Base-by-base conservation (phyloP, 2,113 vertebrate genomes). In the Crocuta crocuta region DNA sequence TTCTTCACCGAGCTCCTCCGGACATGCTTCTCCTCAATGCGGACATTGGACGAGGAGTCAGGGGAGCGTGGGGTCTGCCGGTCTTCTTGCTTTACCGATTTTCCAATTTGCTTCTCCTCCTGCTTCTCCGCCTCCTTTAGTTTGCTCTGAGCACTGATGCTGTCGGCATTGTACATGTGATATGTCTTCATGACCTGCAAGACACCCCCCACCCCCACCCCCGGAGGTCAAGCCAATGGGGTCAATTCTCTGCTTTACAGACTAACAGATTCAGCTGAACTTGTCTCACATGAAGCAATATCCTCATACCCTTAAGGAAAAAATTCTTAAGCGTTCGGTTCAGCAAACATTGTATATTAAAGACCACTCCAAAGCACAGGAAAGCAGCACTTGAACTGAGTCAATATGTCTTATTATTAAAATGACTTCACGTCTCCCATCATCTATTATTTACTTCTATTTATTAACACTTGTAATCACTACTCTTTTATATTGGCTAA, bases 61-160 rank as follows among this genome's bases (percentile, higher is more conserved):
- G 99, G 99, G n/a, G 99, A 99, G 58, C 99, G 99, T 0, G 99
- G 99, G 0, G 99, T 99, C 98, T 99, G 99, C 6, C 99, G 99
- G 95, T 99, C 99, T 82, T 99, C 99, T 55, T 99, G 99, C 8
- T 99, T 99, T 26, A 99, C 99, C 0, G 99, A 99, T 63, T 99
- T 99, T 24, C 99, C 99, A 97, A 99, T 99, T 98, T 99, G 99
- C 98, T 99, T 99, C 97, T 99, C 99, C 96, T 99, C 99, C 98
- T 99, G 99, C 98, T 99, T 99, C 99, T 99, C 99, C 0, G 99
- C 99, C 61, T 99, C 99, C 95, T 99, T 99, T 98, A 99, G 99
- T 97, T 99, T 99, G 99, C 99, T 99, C 99, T 99, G 99, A 0
- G 99, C 99, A 1, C 99, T 99, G 82, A 99, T 99, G 99, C 99